phyloP scores from a whole-genome alignment of 1,140 invertebrate genomes.

The Caerostris extrusa region DNA sequence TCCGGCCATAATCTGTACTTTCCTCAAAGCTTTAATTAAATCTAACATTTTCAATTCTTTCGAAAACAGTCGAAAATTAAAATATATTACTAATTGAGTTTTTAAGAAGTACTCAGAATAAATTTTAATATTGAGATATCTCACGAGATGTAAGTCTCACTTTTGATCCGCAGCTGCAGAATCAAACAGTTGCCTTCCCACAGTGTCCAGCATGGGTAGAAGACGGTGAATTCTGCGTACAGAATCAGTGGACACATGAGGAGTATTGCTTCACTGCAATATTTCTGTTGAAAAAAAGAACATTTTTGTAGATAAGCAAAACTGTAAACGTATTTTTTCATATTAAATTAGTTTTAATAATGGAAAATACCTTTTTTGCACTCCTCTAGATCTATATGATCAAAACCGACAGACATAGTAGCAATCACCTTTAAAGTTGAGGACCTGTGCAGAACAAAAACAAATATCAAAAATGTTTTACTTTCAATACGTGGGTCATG shows the following conservation, averaged over 20 bases:
- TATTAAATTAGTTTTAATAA: not conserved
- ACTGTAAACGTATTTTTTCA: too few species aligned
- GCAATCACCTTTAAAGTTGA: slow-evolving; percentile 91
- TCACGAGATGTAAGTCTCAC: not conserved
- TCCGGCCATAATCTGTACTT: too few species aligned
- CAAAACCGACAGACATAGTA: slow-evolving; percentile 93
- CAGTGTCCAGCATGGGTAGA: slow-evolving; percentile 73
- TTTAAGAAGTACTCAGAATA: too few species aligned
- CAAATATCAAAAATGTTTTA: too few species aligned
- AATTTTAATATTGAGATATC: too few species aligned
- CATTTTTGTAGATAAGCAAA: too few species aligned
- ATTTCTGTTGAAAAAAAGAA: slow-evolving; percentile 36
- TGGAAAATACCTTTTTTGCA: slow-evolving; percentile 80
- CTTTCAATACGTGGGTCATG: too few species aligned
- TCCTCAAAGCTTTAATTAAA: too few species aligned
- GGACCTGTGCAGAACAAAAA: slow-evolving; percentile 84
- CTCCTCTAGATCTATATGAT: slow-evolving; percentile 83
- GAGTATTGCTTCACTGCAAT: slow-evolving; percentile 76
- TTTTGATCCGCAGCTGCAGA: slow-evolving; percentile 64
- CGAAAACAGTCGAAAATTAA: too few species aligned
- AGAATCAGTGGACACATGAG: slow-evolving; percentile 75
- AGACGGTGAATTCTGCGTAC: slow-evolving; percentile 78
- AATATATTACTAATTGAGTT: too few species aligned
- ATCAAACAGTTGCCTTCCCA: slow-evolving; percentile 74
- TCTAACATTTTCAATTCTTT: too few species aligned